phyloP scores from a whole-genome alignment of 1,140 invertebrate genomes.

The Zelostemma sp. region DNA sequence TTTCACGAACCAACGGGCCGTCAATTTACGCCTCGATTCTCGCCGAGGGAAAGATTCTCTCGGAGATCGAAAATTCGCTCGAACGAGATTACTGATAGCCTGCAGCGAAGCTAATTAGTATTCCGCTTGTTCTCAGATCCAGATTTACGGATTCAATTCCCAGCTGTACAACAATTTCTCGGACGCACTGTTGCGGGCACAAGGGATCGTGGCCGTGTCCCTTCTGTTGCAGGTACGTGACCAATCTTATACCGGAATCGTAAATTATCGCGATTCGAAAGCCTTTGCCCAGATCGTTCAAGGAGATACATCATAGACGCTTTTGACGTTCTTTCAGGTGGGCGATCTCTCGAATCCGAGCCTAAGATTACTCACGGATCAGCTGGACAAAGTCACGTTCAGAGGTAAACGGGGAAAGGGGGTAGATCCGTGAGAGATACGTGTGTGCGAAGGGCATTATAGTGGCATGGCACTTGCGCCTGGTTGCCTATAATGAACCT shows the following conservation, averaged over 20 bases:
- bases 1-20: too few species aligned
- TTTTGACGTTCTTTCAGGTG: constrained; percentile 75
- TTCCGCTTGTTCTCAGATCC: constrained; percentile 79
- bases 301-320: constrained; percentile 48
- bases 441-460: not conserved
- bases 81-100: too few species aligned
- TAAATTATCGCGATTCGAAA: constrained; percentile 30
- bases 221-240: constrained; percentile 86
- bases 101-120: constrained; percentile 11
- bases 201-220: constrained; percentile 90
- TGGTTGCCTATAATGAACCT: constrained; percentile 6
- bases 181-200: constrained; percentile 87
- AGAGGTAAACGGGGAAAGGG: constrained; percentile 75
- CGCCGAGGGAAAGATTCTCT: too few species aligned
- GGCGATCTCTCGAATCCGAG: constrained; percentile 89
- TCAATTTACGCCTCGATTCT: too few species aligned
- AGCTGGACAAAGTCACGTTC: constrained; percentile 88
- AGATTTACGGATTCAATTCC: constrained; percentile 95
- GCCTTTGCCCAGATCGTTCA: constrained; percentile 44
- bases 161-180: constrained; percentile 93
- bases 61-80: too few species aligned
- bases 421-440: constrained; percentile 16
- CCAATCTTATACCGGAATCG: constrained; percentile 45
- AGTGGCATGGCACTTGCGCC: not conserved
- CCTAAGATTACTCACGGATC: constrained; percentile 87